Evolutionary conservation across 2,797 vertebrate genomes (phyloP).

Genomic region (Phalanger gymnotis): DNA sequence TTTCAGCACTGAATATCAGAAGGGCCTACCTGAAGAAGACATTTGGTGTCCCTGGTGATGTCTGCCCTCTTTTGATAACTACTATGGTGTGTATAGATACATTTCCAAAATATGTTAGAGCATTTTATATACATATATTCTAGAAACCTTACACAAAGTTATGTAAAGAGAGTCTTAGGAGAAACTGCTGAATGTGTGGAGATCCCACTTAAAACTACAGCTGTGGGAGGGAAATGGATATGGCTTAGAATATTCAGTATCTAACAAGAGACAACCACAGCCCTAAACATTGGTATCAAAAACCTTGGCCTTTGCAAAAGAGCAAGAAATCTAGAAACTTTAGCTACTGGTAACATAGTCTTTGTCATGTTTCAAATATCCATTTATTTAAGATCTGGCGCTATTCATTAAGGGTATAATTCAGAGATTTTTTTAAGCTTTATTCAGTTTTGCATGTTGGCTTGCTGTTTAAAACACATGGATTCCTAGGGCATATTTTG

Average conservation of each 20-base stretch:
- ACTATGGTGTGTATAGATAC: constrained; percentile 55
- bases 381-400: constrained; percentile 80
- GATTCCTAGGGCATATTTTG: constrained; percentile 69
- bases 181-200: constrained; percentile 71
- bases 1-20: constrained; percentile 28
- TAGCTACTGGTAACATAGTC: constrained; percentile 73
- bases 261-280: constrained; percentile 74
- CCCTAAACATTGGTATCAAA: constrained; percentile 70
- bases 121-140: constrained; percentile 59
- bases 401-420: constrained; percentile 78
- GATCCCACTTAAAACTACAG: constrained; percentile 68
- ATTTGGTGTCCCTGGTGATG: constrained; percentile 40
- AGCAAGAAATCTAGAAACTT: constrained; percentile 76
- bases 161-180: constrained; percentile 58
- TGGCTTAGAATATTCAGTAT: constrained; percentile 78
- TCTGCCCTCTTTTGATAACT: constrained; percentile 37
- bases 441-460: constrained; percentile 79
- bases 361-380: constrained; percentile 71
- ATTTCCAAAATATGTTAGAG: constrained; percentile 68
- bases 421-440: constrained; percentile 68
- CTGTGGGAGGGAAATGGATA: constrained; percentile 59
- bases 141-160: constrained; percentile 61
- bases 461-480: constrained; percentile 76
- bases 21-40: neutral
- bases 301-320: constrained; percentile 79